These are phyloP conservation scores for Tragulus kanchil DNA, from an alignment of 2,113 vertebrate genomes.

Conservation along the genomic window DNA sequence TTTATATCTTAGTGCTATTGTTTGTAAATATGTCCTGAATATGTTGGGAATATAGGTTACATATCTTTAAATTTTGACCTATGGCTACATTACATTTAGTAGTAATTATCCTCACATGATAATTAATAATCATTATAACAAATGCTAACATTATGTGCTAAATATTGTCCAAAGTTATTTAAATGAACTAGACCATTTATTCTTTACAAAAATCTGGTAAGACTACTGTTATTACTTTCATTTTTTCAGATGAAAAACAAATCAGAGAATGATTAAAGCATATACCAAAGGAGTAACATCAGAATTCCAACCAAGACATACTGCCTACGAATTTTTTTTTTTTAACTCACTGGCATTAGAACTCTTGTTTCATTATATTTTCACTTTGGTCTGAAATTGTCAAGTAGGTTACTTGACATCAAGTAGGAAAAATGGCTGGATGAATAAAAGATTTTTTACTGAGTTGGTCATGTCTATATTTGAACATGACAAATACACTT, in stretches of 20 bases:
- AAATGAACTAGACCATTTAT: background rate
- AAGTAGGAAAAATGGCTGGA: background rate
- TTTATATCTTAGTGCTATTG: background rate
- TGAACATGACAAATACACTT: constrained; percentile 23
- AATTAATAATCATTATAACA: background rate
- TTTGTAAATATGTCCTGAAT: background rate
- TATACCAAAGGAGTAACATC: background rate
- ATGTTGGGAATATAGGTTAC: background rate
- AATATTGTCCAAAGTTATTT: background rate
- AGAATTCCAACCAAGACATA: background rate
- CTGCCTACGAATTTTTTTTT: background rate
- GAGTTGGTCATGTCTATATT: background rate
- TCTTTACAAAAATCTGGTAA: background rate
- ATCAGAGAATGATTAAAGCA: background rate
- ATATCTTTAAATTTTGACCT: background rate
- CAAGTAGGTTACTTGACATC: background rate
- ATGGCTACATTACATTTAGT: background rate
- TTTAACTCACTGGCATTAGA: background rate
- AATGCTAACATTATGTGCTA: background rate
- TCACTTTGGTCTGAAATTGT: constrained; percentile 37
- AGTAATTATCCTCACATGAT: background rate
- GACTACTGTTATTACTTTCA: background rate
- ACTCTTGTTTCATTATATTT: background rate
- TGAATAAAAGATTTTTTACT: background rate
- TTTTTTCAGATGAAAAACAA: background rate